Base-by-base conservation (phyloP, 2,888 invertebrate species). In the Drosophila quinaria region DNA sequence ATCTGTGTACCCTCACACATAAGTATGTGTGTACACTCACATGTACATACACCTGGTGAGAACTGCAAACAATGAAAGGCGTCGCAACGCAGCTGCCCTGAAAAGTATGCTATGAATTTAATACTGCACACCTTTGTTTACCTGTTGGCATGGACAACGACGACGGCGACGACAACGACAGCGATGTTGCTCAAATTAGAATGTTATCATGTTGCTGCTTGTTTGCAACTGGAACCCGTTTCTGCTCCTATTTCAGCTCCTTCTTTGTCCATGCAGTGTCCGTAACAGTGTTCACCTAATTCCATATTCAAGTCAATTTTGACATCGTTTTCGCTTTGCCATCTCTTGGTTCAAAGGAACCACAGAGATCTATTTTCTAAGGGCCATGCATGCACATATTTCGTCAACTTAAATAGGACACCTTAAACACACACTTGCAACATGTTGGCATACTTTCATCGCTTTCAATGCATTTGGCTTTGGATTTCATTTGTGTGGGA, bases 381-480 rank as follows among this genome's bases (percentile, higher is more conserved):
- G 63, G 49, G 33, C 17, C 11, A 51, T 69, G 56, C 80, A 69
- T 67, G 69, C 29, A 29, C 29, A 29, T 63, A 67, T 80, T 76
- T 65, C 70, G 70, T 70, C 69, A 81, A 61, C 61, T 70, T 74
- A 78, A 78, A 75, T 75, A 74, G 73, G 71, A 70, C 69, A 74
- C 78, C 60, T 55, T 50, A 47, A 46, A 54, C 44, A 71, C 49
- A 54, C 49, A 64, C 33, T 47, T 49, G 33, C 50, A 56, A 44
- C 50, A 74, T 78, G 73, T 67, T 87, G 88, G 81, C 85, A 84
- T 58, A 87, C 62, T 87, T 82, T 67, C 55, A 78, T 49, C 61
- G 51, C 54, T 81, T 83, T 87, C 74, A 83, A 84, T 83, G 83
- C 88, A 87, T 87, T 70, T 64, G 61, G 74, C 66, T 65, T 61